A percentile compares a stretch with the other conserved stretches of the same genome.
Evolutionary conservation across 2,113 vertebrate species (phyloP).

Genomic region (Seriola aureovittata): DNA sequence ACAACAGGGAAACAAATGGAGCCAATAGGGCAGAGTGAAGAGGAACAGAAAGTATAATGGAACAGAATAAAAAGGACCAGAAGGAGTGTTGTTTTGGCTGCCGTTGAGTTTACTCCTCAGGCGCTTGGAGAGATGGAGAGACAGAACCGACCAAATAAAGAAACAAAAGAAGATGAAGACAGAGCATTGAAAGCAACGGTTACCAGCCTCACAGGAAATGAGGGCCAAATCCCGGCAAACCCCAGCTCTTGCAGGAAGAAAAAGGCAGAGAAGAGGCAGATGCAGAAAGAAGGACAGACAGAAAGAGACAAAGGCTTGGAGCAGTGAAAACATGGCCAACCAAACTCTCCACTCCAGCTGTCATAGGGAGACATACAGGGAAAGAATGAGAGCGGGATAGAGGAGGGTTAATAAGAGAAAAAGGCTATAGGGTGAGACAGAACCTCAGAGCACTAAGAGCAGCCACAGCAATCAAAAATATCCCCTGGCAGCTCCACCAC

Average conservation of each 20-base stretch:
- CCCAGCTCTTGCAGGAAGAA: conserved; percentile 21
- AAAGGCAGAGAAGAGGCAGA: conserved; percentile 20
- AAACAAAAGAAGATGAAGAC: conserved; percentile 39
- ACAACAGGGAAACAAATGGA: conserved; percentile 6
- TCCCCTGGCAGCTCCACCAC: conserved; percentile 26
- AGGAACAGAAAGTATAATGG: conserved; percentile 16
- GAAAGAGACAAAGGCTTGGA: conserved; percentile 22
- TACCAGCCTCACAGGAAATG: conserved; percentile 8
- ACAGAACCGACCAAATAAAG: conserved; percentile 16
- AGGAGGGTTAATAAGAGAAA: conserved; percentile 20
- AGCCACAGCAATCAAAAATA: conserved; percentile 8
- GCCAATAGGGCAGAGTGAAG: conserved; percentile 14
- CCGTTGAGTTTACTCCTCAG: conserved; percentile 33
- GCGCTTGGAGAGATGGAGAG: conserved; percentile 14
- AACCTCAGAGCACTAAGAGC: background rate
- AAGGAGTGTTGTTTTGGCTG: conserved; percentile 26
- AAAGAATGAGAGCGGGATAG: background rate
- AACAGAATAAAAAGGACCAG: conserved; percentile 28
- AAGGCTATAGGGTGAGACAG: conserved; percentile 13
- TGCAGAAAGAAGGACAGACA: conserved; percentile 20
- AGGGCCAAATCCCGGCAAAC: conserved; percentile 27
- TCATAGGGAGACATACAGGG: conserved; percentile 16
- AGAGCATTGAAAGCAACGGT: conserved; percentile 20
- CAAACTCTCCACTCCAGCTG: conserved; percentile 35
- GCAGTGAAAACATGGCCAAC: conserved; percentile 12